phyloP scores from a whole-genome alignment of 2,797 vertebrate genomes.

The Neopelma chrysocephalum region DNA sequence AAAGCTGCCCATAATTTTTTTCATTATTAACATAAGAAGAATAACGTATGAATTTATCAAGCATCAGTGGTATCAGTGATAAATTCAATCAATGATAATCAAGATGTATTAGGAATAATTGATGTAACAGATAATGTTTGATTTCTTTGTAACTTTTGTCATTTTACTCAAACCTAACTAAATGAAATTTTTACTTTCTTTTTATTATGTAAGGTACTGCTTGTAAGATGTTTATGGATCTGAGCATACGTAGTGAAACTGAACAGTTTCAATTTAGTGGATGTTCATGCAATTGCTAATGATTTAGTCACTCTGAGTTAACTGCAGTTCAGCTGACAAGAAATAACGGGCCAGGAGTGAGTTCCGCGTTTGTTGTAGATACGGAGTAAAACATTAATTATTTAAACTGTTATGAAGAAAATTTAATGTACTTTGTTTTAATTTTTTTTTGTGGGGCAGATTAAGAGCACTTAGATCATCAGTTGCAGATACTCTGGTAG shows the following conservation, averaged over 20 bases:
- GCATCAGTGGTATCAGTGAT: neutral
- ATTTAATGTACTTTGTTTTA: neutral
- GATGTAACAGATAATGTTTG: neutral
- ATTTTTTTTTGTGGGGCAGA: neutral
- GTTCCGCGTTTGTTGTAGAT: neutral
- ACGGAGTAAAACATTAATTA: neutral
- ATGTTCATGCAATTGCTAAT: neutral
- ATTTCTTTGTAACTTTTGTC: neutral
- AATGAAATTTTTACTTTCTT: neutral
- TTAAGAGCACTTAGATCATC: neutral
- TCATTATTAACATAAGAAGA: neutral
- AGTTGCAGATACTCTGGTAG: neutral
- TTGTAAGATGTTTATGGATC: neutral
- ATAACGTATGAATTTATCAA: neutral
- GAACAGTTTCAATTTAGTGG: neutral
- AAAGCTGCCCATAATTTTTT: neutral
- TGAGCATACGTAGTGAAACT: neutral
- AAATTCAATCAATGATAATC: neutral
- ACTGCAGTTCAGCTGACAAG: neutral
- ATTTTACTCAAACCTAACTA: neutral
- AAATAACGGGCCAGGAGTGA: neutral
- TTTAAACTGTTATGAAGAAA: neutral
- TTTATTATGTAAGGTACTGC: neutral
- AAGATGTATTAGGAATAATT: neutral
- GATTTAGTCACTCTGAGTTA: neutral